phyloP scores from a whole-genome alignment of 2,888 invertebrate species.

The Caradrina clavipalpis region DNA sequence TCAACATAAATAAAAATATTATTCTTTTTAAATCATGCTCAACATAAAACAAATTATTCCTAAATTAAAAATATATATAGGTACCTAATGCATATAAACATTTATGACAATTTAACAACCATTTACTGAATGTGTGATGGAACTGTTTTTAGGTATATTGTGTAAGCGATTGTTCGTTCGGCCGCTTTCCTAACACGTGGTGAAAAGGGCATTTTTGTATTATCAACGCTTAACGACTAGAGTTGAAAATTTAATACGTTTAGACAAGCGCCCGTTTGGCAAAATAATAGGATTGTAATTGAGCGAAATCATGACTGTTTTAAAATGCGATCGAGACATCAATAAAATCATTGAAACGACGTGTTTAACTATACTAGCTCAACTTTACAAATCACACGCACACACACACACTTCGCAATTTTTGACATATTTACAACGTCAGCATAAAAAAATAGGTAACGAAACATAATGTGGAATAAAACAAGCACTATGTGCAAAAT shows the following conservation, averaged over 20 bases:
- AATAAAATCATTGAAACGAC: too few species aligned
- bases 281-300: too few species aligned
- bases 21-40: slow-evolving; percentile 34
- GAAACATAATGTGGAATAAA: slow-evolving; percentile 31
- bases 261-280: too few species aligned
- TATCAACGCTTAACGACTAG: too few species aligned
- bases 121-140: background rate
- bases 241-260: too few species aligned
- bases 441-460: slow-evolving; percentile 21
- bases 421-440: slow-evolving; percentile 28
- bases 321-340: too few species aligned
- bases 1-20: slow-evolving; percentile 18
- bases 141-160: too few species aligned
- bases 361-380: slow-evolving; percentile 2
- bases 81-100: background rate
- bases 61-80: slow-evolving; percentile 24
- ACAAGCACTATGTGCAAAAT: slow-evolving; percentile 51
- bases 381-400: slow-evolving; percentile 3
- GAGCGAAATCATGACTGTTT: too few species aligned
- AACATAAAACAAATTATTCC: slow-evolving; percentile 27
- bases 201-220: too few species aligned
- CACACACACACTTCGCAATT: slow-evolving; percentile 1
- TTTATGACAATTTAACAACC: background rate
- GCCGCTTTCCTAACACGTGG: too few species aligned
- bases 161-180: too few species aligned